Evolutionary conservation across 2,888 invertebrate species (phyloP), one percentile per base, ranked within the genome.

Genomic region (Rapana venosa): DNA sequence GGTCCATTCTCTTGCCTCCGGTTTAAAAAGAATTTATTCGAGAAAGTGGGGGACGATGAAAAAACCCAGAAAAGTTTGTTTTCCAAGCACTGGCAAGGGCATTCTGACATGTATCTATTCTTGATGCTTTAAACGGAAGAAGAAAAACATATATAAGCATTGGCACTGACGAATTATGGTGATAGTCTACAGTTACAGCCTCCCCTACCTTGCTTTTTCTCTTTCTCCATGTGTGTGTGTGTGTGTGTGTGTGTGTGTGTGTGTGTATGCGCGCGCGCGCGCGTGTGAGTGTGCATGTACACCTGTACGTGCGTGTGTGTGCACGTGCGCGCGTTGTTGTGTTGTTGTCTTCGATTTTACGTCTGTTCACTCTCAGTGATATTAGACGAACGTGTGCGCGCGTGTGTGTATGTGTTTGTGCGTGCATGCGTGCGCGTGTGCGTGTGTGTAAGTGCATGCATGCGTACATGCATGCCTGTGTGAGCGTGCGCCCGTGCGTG

Each of bases 191-290:
- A 6, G 11, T 83, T 32, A 26, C 6, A 47, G 61, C 61, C 26
- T 15, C 47, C 81, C 58, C 66, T 26, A 15, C 74, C 30, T 83
- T 22, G 30, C n/a, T 85, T 77, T 84, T 30, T 74, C 70, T 47
- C 66, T 66, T 6, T 32, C 22, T 32, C 0, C 32, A 20, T 13
- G 66, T 13, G 66, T 13, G 66, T 13, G n/a, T n/a, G 22, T n/a
- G 74, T 8, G 74, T 36, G 74, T 8, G 88, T 88, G 30, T 15
- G 20, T n/a, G 79, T 79, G 61, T 88, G 47, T 79, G 79, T 47
- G n/a, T 74, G 70, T 87, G 74, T 74, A 74, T 87, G 86, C 58
- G 86, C 1, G 56, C 22, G 58, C 58, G 58, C 8, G 61, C 1
- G 36, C 22, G 1, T 47, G 87, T 87, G 61, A 61, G 22, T 74